Percentiles rank a stretch among this genome's conserved stretches.
Conservation (phyloP, 2,113 vertebrate species). For the Centropristis striata region DNA sequence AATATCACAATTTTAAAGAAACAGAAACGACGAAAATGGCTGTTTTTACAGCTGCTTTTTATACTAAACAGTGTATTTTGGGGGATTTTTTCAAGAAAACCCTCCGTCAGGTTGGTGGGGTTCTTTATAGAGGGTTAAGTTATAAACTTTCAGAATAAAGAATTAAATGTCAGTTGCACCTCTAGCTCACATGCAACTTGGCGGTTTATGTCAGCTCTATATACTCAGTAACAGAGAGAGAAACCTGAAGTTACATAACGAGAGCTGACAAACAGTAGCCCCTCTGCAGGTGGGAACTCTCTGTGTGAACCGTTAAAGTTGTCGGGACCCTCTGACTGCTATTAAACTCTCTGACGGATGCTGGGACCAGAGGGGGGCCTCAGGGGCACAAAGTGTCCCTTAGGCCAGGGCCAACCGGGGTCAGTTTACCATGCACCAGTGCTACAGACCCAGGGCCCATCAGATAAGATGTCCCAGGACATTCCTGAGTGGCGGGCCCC, state of each 20-base stretch:
- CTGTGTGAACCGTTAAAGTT: conserved; percentile 13
- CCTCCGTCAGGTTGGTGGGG: no score
- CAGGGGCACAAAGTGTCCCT: conserved; percentile 43
- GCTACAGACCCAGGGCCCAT: conserved; percentile 54
- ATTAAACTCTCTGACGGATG: conserved; percentile 23
- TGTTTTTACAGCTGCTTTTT: no score
- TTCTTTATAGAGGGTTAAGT: no score
- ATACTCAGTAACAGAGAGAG: neutral
- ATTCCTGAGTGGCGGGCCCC: conserved; percentile 71
- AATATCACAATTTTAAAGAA: no score
- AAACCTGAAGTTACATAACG: neutral
- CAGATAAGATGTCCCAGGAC: conserved; percentile 77
- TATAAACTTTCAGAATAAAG: no score
- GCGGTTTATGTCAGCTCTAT: neutral
- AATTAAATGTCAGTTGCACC: neutral
- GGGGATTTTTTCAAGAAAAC: no score
- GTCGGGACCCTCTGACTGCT: conserved; percentile 12
- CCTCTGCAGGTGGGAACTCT: conserved; percentile 30
- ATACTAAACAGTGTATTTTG: no score
- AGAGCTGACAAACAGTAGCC: conserved; percentile 11
- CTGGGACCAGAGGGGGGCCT: conserved; percentile 8
- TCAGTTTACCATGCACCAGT: conserved; percentile 55
- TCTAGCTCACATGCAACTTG: neutral
- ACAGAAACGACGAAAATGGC: no score
- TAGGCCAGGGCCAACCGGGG: conserved; percentile 30